Percentiles rank a stretch among this genome's conserved stretches.
phyloP scores from a whole-genome alignment of 2,888 invertebrate species.

The Caenorhabditis sp. region DNA sequence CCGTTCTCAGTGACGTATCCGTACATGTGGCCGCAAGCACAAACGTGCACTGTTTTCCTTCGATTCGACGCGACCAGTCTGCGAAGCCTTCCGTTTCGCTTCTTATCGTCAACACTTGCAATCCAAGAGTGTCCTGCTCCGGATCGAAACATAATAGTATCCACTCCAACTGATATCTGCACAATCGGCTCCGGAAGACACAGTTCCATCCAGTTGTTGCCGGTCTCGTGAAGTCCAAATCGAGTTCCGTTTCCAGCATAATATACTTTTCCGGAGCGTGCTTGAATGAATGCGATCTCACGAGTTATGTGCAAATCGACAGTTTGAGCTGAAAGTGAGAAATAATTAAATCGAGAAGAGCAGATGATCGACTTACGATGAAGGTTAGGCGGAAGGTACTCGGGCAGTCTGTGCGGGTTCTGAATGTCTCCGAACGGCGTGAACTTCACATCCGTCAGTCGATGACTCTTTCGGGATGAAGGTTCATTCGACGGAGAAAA shows the following conservation, averaged over 20 bases:
- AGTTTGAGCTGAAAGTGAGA: constrained; percentile 78
- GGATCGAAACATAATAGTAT: constrained; percentile 71
- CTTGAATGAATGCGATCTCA: constrained; percentile 92
- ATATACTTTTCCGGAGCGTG: constrained; percentile 92
- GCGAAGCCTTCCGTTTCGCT: constrained; percentile 58
- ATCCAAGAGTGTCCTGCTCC: constrained; percentile 75
- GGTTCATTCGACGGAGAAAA: constrained; percentile 67
- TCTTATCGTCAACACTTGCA: constrained; percentile 69
- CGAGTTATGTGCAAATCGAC: constrained; percentile 90
- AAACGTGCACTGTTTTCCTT: constrained; percentile 82
- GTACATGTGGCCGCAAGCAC: constrained; percentile 95
- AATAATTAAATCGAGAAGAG: neutral
- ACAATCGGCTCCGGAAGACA: constrained; percentile 74
- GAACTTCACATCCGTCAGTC: constrained; percentile 70
- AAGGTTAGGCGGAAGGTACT: constrained; percentile 66
- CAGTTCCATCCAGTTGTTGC: constrained; percentile 73
- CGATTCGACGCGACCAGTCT: constrained; percentile 57
- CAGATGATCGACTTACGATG: constrained; percentile 57
- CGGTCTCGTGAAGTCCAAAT: constrained; percentile 81
- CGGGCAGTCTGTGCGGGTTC: constrained; percentile 62
- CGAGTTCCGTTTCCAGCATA: constrained; percentile 90
- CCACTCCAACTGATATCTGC: constrained; percentile 68
- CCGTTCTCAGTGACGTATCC: constrained; percentile 93
- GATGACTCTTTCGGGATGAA: constrained; percentile 57
- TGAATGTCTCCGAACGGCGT: constrained; percentile 69